Base-by-base conservation (phyloP, 64 coral and sea anemone genomes). In the Montipora foliosa region DNA sequence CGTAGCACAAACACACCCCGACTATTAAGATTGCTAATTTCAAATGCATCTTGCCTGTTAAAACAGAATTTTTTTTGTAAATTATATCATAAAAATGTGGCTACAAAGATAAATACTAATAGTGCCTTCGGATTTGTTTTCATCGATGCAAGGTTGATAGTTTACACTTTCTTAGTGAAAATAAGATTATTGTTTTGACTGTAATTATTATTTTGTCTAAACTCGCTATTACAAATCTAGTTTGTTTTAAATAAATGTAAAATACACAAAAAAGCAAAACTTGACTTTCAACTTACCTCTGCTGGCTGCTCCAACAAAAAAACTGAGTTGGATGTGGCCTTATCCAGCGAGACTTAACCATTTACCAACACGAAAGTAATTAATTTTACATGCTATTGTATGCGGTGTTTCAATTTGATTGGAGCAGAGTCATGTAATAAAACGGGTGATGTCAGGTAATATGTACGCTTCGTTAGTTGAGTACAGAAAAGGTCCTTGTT, bases 301-400 rank as follows among this genome's bases (percentile, higher is more conserved):
- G 46, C 67, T 72, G 19, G 20, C 82, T 5, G 46, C 49, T 10
- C 82, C 67, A 13, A 5, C 25, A 24, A 64, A 49, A 86, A 67
- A 86, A 49, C 67, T 10, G 14, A 3, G 2, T 22, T 22, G 19
- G 66, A 71, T 86, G 82, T 86, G 82, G 66, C 66, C 45, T 49
- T 49, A 11, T 49, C 68, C n/a, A 46, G 17, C 45, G 82, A 50
- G 44, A 49, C 11, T 49, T 14, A 21, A 8, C 62, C 68, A 86
- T 86, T 86, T 86, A 86, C 64, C 45, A 13, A 22, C 5, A 24
- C 47, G 64, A 86, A 86, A 71, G 82, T 86, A n/a, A 86, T 86
- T 71, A 86, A 86, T 86, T 86, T 86, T 86, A 86, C 67, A 71
- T 86, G 2, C 2, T 8, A 49, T 50, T 9, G 8, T 71, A 22